A percentile compares a stretch with the other conserved stretches of the same genome.
phyloP scores from a whole-genome alignment of 2,888 invertebrate genomes.

The Imbricaverruca yamaguchii region DNA sequence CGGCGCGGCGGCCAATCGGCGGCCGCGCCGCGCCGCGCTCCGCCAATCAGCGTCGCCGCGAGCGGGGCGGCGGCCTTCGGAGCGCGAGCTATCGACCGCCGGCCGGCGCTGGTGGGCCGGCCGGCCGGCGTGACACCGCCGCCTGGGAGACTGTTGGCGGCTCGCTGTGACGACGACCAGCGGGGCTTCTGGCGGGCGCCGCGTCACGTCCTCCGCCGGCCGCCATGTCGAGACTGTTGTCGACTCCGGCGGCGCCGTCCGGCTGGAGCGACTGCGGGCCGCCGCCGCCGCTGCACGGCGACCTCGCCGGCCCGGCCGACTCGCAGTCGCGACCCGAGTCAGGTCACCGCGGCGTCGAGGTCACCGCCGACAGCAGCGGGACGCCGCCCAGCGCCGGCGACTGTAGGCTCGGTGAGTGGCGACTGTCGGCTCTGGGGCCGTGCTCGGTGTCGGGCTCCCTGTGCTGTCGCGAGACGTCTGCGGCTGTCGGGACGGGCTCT shows the following conservation, averaged over 20 bases:
- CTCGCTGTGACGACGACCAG: background rate
- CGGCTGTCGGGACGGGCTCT: no score
- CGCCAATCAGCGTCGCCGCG: background rate
- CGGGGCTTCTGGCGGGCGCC: background rate
- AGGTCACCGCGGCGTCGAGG: background rate
- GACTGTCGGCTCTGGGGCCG: no score
- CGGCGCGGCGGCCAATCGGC: background rate
- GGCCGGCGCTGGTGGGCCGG: background rate
- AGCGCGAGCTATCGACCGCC: background rate
- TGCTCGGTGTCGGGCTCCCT: no score
- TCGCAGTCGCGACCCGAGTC: background rate
- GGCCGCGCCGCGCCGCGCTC: background rate
- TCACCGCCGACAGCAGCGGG: constrained; percentile 13
- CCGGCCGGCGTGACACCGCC: background rate
- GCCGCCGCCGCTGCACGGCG: background rate
- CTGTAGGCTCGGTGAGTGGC: no score
- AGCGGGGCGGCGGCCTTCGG: background rate
- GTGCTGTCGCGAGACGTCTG: no score
- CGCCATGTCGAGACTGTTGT: background rate
- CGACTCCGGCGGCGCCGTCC: background rate
- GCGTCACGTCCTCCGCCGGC: background rate
- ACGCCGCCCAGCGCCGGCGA: background rate
- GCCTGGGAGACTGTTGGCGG: background rate
- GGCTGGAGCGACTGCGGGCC: background rate
- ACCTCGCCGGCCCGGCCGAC: background rate